Conservation (phyloP, 1,140 invertebrate species). For the Ylistrum balloti region DNA sequence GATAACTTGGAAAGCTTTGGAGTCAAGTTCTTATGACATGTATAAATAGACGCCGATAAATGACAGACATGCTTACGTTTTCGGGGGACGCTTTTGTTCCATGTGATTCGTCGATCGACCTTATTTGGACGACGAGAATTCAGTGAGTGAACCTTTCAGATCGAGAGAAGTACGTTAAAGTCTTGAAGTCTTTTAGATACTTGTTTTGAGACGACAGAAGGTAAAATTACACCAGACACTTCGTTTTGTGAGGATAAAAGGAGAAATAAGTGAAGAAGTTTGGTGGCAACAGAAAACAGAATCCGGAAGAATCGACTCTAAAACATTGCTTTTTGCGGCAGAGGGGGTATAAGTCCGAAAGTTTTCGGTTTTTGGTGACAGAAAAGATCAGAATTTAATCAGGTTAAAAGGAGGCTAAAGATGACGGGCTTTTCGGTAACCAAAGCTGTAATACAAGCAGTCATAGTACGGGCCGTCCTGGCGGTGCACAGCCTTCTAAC, state of each 20-base stretch:
- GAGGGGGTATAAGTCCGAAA: too few species aligned
- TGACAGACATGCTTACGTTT: not conserved
- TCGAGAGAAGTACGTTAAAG: not conserved
- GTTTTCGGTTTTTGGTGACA: too few species aligned
- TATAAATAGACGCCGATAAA: not conserved
- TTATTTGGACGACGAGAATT: not conserved
- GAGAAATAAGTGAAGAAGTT: too few species aligned
- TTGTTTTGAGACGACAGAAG: too few species aligned
- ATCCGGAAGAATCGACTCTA: too few species aligned
- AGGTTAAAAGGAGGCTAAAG: not conserved
- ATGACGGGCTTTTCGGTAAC: not conserved
- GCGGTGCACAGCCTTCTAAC: constrained; percentile 62
- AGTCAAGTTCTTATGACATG: not conserved
- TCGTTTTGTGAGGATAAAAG: too few species aligned
- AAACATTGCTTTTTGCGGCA: too few species aligned
- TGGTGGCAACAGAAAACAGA: too few species aligned
- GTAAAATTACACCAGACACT: not conserved
- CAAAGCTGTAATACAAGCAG: constrained; percentile 46
- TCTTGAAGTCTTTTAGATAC: not conserved
- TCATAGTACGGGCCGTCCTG: constrained; percentile 56
- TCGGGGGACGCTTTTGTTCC: not conserved
- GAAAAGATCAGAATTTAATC: too few species aligned
- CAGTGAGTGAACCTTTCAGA: too few species aligned
- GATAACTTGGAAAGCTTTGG: not conserved
- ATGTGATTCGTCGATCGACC: not conserved